Evolutionary conservation across 2,113 vertebrate genomes (phyloP).

Genomic region (Amphiprion ocellaris): DNA sequence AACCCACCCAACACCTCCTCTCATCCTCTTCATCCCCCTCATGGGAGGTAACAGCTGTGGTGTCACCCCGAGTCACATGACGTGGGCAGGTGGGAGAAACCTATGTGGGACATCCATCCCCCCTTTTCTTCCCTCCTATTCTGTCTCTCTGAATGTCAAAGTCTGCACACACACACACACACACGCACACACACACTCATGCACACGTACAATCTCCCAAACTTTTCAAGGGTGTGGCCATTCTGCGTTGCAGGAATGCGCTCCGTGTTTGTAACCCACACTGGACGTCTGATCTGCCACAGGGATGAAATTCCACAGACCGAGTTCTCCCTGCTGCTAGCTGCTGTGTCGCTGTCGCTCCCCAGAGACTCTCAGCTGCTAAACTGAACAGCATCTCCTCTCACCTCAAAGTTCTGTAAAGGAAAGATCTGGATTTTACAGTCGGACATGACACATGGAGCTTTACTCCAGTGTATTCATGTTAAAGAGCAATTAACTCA

Average conservation of each 20-base stretch:
- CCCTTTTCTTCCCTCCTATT: constrained; percentile 49
- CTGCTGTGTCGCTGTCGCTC: background rate
- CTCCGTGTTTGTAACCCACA: constrained; percentile 66
- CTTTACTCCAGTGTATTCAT: too few species aligned
- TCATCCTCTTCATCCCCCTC: constrained; percentile 62
- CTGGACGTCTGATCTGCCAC: constrained; percentile 62
- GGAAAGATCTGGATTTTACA: too few species aligned
- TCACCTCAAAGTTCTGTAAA: too few species aligned
- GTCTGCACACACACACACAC: background rate
- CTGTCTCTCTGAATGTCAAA: constrained; percentile 68
- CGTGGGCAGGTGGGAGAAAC: constrained; percentile 80
- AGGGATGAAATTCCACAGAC: constrained; percentile 65
- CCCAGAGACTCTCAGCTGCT: constrained; percentile 6
- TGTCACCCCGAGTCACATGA: constrained; percentile 76
- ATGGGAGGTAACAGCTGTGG: constrained; percentile 77
- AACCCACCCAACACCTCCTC: constrained; percentile 49
- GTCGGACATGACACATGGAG: too few species aligned
- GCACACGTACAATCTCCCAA: constrained; percentile 19
- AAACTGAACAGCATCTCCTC: background rate
- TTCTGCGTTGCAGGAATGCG: constrained; percentile 69
- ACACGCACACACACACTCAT: constrained; percentile 15
- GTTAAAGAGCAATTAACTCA: background rate
- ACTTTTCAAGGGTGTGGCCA: constrained; percentile 72
- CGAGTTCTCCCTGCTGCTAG: constrained; percentile 33
- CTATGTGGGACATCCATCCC: constrained; percentile 63